Evolutionary conservation across 1,140 invertebrate genomes (phyloP).

Genomic region (Achroia grisella): DNA sequence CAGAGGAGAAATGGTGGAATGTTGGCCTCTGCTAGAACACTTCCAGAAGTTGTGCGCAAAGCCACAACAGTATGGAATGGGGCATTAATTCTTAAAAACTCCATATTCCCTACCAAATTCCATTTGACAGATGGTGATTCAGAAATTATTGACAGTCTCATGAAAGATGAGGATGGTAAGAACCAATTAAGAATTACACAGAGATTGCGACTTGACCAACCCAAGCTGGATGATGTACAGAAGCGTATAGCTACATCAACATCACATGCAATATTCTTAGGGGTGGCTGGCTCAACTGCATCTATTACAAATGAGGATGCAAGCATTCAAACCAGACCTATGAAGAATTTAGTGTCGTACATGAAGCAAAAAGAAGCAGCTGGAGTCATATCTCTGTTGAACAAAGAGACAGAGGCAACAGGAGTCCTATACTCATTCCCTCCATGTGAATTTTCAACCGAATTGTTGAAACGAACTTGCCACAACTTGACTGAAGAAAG

Average conservation of each 20-base stretch:
- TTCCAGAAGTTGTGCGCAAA: slow-evolving; percentile 87
- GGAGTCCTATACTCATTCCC: slow-evolving; percentile 97
- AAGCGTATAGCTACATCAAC: slow-evolving; percentile 91
- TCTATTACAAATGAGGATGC: slow-evolving; percentile 84
- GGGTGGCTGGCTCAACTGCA: slow-evolving; percentile 85
- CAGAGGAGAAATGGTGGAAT: slow-evolving; percentile 79
- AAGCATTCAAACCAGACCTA: slow-evolving; percentile 90
- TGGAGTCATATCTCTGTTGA: slow-evolving; percentile 94
- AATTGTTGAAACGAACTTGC: slow-evolving; percentile 90
- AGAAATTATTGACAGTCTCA: slow-evolving; percentile 93
- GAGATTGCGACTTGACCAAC: slow-evolving; percentile 92
- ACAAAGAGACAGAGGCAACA: slow-evolving; percentile 90
- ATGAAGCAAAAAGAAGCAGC: slow-evolving; percentile 98
- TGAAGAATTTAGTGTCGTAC: slow-evolving; percentile 96
- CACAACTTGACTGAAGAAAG: slow-evolving; percentile 91
- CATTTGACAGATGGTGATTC: slow-evolving; percentile 96
- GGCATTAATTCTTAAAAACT: slow-evolving; percentile 95
- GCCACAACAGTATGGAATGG: slow-evolving; percentile 94
- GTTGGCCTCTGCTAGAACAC: slow-evolving; percentile 82
- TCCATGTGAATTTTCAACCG: slow-evolving; percentile 92
- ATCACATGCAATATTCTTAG: slow-evolving; percentile 92
- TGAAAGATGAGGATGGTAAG: slow-evolving; percentile 93
- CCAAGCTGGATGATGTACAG: slow-evolving; percentile 96
- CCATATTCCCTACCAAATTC: slow-evolving; percentile 95
- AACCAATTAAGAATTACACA: slow-evolving; percentile 95